Conservation (phyloP, 2,888 invertebrate genomes). For the Drosophila quasianomalipes region DNA sequence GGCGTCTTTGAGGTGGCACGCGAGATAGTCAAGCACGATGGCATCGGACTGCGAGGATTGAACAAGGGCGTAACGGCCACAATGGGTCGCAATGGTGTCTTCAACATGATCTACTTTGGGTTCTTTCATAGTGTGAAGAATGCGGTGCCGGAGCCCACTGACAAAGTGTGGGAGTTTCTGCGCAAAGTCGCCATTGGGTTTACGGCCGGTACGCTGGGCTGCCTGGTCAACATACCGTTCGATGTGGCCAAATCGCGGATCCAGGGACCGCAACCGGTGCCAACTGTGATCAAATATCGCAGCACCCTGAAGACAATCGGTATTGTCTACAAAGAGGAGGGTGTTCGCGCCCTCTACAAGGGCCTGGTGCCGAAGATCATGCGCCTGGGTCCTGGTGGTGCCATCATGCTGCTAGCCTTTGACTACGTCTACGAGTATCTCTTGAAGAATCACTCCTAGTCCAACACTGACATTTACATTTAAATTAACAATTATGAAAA, state of each 20-base stretch:
- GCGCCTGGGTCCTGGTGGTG: slow-evolving; percentile 96
- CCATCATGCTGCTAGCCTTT: slow-evolving; percentile 97
- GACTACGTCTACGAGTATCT: slow-evolving; percentile 93
- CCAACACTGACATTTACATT: too few relatives aligned
- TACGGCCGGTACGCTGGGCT: slow-evolving; percentile 94
- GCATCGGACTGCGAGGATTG: slow-evolving; percentile 92
- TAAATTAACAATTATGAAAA: background rate
- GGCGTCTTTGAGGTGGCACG: slow-evolving; percentile 93
- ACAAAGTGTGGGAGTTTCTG: slow-evolving; percentile 89
- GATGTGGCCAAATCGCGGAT: slow-evolving; percentile 98
- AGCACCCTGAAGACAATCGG: slow-evolving; percentile 90
- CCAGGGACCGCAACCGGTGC: slow-evolving; percentile 94
- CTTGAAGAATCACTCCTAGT: slow-evolving; percentile 42
- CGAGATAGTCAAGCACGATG: slow-evolving; percentile 91
- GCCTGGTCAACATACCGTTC: slow-evolving; percentile 96
- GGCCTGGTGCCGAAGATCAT: slow-evolving; percentile 96
- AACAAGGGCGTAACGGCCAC: slow-evolving; percentile 96
- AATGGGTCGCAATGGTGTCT: slow-evolving; percentile 94
- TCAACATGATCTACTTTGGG: slow-evolving; percentile 97
- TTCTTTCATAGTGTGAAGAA: slow-evolving; percentile 97
- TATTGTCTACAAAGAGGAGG: slow-evolving; percentile 94
- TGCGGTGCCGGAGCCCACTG: slow-evolving; percentile 89
- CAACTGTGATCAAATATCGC: slow-evolving; percentile 91
- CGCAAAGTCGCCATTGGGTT: slow-evolving; percentile 94
- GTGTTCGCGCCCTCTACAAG: slow-evolving; percentile 95